Evolutionary conservation across 37 sponge, comb jelly and placozoan species (phyloP), one percentile per base, ranked within the genome.

Genomic region (Oopsacas minuta): DNA sequence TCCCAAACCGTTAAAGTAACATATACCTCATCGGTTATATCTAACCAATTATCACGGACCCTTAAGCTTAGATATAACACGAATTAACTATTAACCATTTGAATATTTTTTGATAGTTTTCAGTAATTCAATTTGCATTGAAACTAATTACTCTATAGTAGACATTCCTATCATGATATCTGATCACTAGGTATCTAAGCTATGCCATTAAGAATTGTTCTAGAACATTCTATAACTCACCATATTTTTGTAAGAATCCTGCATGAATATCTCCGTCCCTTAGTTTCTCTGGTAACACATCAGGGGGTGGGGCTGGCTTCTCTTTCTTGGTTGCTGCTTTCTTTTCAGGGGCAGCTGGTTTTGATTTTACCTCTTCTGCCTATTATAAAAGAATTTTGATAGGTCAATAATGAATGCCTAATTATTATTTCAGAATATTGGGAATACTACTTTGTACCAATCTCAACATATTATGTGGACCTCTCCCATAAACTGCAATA

Each of bases 191-290:
- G 49, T 17, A 42, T 42, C 49, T 42, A 42, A 42, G 49, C 49
- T 42, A 42, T 42, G 49, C 49, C 49, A 17, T 42, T 15, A 17
- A 17, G 8, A 42, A 17, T 8, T 8, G 8, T 42, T 42, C 49
- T 42, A 42, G 49, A 42, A 42, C 15, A 42, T 42, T 42, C 49
- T 15, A 42, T 42, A 8, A 61, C 75, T 61, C 75, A 61, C 75
- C 75, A n/a, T 61, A n/a, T 61, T n/a, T 61, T 7, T 61, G 75
- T 12, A 61, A 12, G 75, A 61, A 61, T 61, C 75, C 75, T 25
- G 28, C 28, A 7, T 61, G 22, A 25, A 61, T 25, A 61, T 61
- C 28, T 61, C 1, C 22, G 3, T 61, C 75, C 28, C 22, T 61
- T 42, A 42, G 22, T n/a, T n/a, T n/a, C 28, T 61, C 75, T 3